Evolutionary conservation across 1,140 invertebrate species (phyloP), one percentile per base, ranked within the genome.

Genomic region (Eurosta solidaginis): DNA sequence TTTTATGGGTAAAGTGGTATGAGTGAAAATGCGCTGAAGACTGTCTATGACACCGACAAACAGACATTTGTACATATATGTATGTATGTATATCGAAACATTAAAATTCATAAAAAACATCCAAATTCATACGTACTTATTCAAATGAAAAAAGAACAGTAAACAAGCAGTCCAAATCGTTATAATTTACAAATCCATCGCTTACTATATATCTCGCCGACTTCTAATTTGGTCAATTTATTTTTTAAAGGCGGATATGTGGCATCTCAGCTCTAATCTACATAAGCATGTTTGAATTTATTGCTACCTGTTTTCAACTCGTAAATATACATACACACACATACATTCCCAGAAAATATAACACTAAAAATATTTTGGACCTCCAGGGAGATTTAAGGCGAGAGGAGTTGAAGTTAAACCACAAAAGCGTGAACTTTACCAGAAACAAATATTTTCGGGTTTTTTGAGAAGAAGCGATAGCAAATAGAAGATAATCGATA

Each of bases 231-330:
- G 25, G 44, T 47, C 47, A 47, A 77, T 77, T 77, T 77, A 78
- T 78, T n/a, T n/a, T n/a, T n/a, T 74, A 74, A 78, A 44, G 74
- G 45, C 68, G 33, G 25, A 74, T 49, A 49, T 74, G 47, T 27
- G 68, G 47, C 45, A 40, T 25, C 45, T 27, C 49, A 68, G 74
- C 33, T 27, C 44, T 78, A 78, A 78, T 78, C 68, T 78, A n/a
- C n/a, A n/a, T n/a, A 78, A 78, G 49, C 77, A 78, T 47, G 49
- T 54, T 54, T 52, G 20, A 78, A 78, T 78, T 78, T 78, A 78
- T 78, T 29, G 73, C 36, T 47, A 77, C 54, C 77, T 22, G 25
- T 44, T 77, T 77, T 47, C 12, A 68, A 68, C 40, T 42, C n/a
- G 17, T 36, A 10, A 9, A 68, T 68, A 68, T 68, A 68, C n/a